Evolutionary conservation across 2,113 vertebrate species (phyloP).

Genomic region (Hemiprocne comata): DNA sequence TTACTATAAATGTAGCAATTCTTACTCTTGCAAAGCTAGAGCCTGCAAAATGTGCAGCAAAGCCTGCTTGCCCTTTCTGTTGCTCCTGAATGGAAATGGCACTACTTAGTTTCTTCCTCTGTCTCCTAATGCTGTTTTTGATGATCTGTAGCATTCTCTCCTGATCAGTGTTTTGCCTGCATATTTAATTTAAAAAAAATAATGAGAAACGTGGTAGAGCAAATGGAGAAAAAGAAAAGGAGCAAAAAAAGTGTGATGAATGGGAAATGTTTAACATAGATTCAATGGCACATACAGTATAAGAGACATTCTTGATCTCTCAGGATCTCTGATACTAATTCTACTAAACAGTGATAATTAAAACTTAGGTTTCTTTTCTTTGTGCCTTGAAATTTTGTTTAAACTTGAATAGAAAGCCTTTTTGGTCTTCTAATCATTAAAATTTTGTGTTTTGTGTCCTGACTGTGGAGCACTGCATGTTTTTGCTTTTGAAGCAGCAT

Average conservation of each 20-base stretch:
- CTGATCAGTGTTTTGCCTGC: neutral
- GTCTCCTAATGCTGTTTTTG: neutral
- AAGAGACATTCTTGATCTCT: neutral
- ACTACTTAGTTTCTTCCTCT: neutral
- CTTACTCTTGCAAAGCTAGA: neutral
- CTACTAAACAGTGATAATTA: neutral
- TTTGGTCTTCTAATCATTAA: neutral
- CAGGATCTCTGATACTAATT: neutral
- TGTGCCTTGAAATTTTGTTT: neutral
- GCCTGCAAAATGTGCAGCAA: neutral
- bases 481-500: neutral
- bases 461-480: neutral
- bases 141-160: neutral
- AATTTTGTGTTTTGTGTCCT: neutral
- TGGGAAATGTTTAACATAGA: neutral
- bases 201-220: accelerated
- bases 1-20: neutral
- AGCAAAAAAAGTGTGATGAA: neutral
- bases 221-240: neutral
- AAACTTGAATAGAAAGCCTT: neutral
- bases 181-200: neutral
- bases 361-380: neutral
- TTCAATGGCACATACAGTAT: accelerated
- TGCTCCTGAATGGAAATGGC: too few species aligned
- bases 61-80: neutral